phyloP scores from a whole-genome alignment of 2,888 invertebrate genomes.

The Apodemia duryi region DNA sequence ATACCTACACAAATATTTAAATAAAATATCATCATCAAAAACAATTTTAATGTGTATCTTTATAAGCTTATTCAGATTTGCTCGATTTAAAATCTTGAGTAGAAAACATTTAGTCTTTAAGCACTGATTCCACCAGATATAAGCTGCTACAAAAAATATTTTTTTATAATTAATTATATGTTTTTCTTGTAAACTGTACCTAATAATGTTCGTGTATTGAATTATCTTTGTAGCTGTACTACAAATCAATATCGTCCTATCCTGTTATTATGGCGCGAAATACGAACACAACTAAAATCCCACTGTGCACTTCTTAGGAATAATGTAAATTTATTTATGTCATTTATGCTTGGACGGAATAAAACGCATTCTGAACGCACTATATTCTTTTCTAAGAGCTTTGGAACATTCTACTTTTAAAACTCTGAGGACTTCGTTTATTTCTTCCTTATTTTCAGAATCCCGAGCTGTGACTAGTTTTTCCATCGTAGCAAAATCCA shows the following conservation, averaged over 20 bases:
- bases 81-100: neutral
- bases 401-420: slow-evolving; percentile 63
- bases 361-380: slow-evolving; percentile 57
- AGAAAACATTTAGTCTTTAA: neutral
- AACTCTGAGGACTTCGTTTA: slow-evolving; percentile 51
- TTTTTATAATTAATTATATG: neutral
- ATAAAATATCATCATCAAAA: neutral
- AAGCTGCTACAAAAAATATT: neutral
- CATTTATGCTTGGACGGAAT: slow-evolving; percentile 42
- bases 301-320: slow-evolving; percentile 2
- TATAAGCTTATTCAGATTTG: neutral
- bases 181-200: neutral
- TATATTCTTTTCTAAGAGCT: slow-evolving; percentile 61
- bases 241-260: neutral
- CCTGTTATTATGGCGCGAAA: slow-evolving; percentile 10
- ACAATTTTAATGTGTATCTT: neutral
- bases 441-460: slow-evolving; percentile 54
- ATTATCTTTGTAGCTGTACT: neutral
- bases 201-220: neutral
- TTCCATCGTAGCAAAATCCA: slow-evolving; percentile 67
- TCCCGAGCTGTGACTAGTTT: slow-evolving; percentile 52
- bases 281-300: neutral
- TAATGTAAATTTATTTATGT: slow-evolving; percentile 21
- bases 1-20: neutral
- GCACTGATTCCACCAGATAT: neutral